Evolutionary conservation across 2,113 vertebrate genomes (phyloP), one percentile per base, ranked within the genome.

Genomic region (Sinocyclocheilus anshuiensis): DNA sequence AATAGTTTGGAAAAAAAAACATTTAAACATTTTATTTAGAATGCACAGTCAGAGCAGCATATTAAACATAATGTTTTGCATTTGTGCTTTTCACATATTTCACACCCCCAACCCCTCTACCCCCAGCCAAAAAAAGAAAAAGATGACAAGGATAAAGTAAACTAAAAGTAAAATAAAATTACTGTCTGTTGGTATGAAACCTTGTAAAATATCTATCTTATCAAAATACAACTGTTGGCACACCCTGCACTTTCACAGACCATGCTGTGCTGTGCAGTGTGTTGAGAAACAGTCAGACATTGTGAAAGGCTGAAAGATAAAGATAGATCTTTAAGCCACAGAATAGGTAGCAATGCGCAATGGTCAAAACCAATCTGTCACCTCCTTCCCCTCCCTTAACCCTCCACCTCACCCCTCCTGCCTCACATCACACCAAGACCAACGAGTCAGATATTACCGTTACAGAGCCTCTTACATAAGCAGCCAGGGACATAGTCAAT

Each of bases 381-480:
- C 20, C 13, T 65, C 48, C 57, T 11, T 63, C 74, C 69, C 55
- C 18, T 67, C 39, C 59, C 13, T 4, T 26, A 11, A 7, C 4
- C 78, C 39, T 80, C 22, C 18, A 36, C 20, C 63, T 12, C 42
- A 72, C 53, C 75, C 29, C 55, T 61, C 78, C 36, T 6, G 75
- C n/a, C 53, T 29, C 48, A 50, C 78, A 77, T 48, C 42, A 82
- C 36, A 13, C 33, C 61, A 83, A 53, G 53, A 84, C 75, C 75
- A 61, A 16, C 16, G 15, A 57, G 61, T 59, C 50, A 89, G 71
- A 84, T 78, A 82, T 84, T 39, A 79, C 77, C 0, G 29, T 72
- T 74, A 22, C 53, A 42, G 33, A 36, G 67, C 69, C 33, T 63
- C 76, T 84, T 89, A 85, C 45, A 82, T 86, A 86, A 89, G 63